Conservation (phyloP, 2,113 vertebrate genomes). For the Pleuronectes platessa region DNA sequence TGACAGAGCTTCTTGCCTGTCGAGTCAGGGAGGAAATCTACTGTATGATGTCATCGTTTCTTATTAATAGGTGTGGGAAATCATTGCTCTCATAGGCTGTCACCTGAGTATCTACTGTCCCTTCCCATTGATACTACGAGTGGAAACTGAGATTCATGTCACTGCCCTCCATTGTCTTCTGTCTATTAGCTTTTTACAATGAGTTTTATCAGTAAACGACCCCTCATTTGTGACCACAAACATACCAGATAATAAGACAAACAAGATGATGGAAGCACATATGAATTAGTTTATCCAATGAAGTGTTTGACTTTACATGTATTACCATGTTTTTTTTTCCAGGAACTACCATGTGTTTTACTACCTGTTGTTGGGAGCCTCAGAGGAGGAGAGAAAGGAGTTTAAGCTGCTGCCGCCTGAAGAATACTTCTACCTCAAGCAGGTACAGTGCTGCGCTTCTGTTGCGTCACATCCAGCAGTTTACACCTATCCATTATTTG, state of each 20-base stretch:
- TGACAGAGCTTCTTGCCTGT: constrained; percentile 16
- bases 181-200: constrained; percentile 27
- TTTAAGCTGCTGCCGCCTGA: constrained; percentile 94
- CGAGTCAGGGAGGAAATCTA: constrained; percentile 29
- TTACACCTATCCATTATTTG: too few relatives aligned
- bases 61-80: constrained; percentile 58
- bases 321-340: background rate
- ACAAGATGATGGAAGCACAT: background rate
- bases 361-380: constrained; percentile 94
- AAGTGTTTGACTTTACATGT: background rate
- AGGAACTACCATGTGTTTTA: constrained; percentile 99
- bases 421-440: constrained; percentile 99
- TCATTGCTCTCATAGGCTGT: constrained; percentile 42
- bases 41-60: constrained; percentile 56
- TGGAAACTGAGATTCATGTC: constrained; percentile 46
- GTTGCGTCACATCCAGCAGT: background rate
- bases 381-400: constrained; percentile 89
- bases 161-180: constrained; percentile 7
- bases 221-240: background rate
- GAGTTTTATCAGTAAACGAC: constrained; percentile 12
- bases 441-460: constrained; percentile 80
- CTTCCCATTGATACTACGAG: constrained; percentile 31
- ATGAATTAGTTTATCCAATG: background rate
- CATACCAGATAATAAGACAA: constrained; percentile 29
- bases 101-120: constrained; percentile 12